Evolutionary conservation across 2,797 vertebrate species (phyloP).

Genomic region (Hippopotamyrus pictus): DNA sequence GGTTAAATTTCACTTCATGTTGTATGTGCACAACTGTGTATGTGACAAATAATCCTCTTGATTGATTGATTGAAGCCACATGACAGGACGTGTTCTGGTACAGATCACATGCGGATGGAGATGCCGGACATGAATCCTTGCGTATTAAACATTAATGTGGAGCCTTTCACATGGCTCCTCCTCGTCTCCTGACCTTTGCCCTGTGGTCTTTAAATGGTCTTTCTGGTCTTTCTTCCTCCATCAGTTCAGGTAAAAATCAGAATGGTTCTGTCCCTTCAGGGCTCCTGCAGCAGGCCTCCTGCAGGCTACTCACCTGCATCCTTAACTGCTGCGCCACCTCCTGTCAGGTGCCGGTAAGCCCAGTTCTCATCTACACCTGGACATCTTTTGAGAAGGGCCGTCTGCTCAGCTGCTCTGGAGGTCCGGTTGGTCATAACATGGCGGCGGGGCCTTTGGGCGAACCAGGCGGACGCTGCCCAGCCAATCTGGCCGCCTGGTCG

Average conservation of each 20-base stretch:
- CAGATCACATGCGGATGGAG: neutral
- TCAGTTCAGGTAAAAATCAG: neutral
- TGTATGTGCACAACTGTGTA: too few relatives aligned
- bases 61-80: too few relatives aligned
- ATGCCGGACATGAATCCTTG: neutral
- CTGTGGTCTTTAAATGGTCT: neutral
- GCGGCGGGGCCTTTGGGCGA: neutral
- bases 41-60: too few relatives aligned
- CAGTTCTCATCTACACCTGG: neutral
- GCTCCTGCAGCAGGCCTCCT: neutral
- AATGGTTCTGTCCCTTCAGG: neutral
- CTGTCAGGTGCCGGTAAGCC: neutral
- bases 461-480: neutral
- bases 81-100: neutral
- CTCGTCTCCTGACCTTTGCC: neutral
- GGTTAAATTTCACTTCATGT: too few relatives aligned
- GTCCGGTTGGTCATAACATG: neutral
- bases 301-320: neutral
- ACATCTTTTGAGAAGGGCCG: neutral
- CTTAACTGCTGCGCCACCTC: neutral
- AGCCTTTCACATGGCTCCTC: neutral
- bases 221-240: neutral
- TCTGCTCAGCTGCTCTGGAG: neutral
- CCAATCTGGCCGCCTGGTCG: neutral
- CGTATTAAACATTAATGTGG: neutral